Conservation (phyloP, 2,888 invertebrate species). For the Slavum lentiscoides region DNA sequence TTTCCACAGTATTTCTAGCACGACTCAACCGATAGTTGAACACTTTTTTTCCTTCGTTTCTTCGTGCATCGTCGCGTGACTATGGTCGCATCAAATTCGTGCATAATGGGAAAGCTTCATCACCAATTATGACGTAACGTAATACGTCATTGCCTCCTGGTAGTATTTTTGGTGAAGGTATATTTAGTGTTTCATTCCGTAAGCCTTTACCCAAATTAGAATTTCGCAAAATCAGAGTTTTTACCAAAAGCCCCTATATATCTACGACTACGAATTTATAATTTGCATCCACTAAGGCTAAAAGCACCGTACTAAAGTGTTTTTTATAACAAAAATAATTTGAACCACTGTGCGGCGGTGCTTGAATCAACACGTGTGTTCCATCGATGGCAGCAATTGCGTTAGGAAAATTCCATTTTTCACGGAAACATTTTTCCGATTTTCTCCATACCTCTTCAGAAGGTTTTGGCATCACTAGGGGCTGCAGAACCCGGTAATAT, state of each 20-base stretch:
- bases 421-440: slow-evolving; percentile 14
- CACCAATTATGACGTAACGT: slow-evolving; percentile 18
- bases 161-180: slow-evolving; percentile 17
- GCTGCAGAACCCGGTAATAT: not conserved
- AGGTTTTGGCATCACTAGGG: not conserved
- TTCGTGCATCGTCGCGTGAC: slow-evolving; percentile 16
- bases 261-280: slow-evolving; percentile 19
- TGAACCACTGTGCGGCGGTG: slow-evolving; percentile 16
- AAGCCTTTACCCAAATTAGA: slow-evolving; percentile 14
- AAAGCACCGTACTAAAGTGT: slow-evolving; percentile 20
- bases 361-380: not conserved
- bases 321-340: slow-evolving; percentile 27
- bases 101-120: slow-evolving; percentile 20
- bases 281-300: slow-evolving; percentile 21
- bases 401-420: slow-evolving; percentile 16
- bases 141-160: slow-evolving; percentile 10
- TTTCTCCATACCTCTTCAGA: slow-evolving; percentile 11
- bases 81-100: slow-evolving; percentile 21
- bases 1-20: slow-evolving; percentile 16
- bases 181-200: slow-evolving; percentile 2
- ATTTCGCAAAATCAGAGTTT: slow-evolving; percentile 22
- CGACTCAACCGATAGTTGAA: slow-evolving; percentile 20
- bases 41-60: slow-evolving; percentile 17
- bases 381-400: slow-evolving; percentile 13
- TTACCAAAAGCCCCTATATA: slow-evolving; percentile 21